phyloP scores from a whole-genome alignment of 2,113 vertebrate species.

The Xiphophorus hellerii region DNA sequence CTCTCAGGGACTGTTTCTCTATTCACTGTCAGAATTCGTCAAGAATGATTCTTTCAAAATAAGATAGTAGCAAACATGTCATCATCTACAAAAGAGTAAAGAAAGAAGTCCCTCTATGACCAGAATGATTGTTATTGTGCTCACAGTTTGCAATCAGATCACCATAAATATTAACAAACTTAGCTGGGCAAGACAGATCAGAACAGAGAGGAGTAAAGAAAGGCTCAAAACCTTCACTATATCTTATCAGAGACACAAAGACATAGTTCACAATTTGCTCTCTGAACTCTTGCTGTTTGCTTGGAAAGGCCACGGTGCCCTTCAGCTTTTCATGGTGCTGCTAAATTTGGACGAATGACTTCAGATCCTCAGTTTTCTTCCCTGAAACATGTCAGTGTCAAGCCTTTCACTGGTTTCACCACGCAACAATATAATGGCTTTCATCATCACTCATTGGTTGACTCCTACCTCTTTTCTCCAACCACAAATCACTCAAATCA shows the following conservation, averaged over 20 bases:
- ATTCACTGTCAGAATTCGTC: conserved; percentile 12
- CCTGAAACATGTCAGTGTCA: conserved; percentile 25
- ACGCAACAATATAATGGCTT: conserved; percentile 26
- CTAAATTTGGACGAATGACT: conserved; percentile 52
- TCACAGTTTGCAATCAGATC: not conserved
- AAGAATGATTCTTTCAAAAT: conserved; percentile 26
- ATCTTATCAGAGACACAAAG: not conserved
- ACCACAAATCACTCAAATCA: conserved; percentile 36
- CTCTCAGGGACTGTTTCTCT: conserved; percentile 32
- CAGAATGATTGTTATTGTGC: conserved; percentile 5
- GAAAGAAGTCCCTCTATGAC: conserved; percentile 10
- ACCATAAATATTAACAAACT: not conserved
- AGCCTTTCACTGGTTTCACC: not conserved
- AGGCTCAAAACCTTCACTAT: not conserved
- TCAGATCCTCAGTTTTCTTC: conserved; percentile 43
- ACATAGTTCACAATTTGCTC: not conserved
- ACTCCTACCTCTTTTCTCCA: conserved; percentile 29
- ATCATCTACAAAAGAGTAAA: conserved; percentile 16
- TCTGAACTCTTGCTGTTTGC: not conserved
- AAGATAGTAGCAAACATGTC: conserved; percentile 21
- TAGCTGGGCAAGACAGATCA: not conserved
- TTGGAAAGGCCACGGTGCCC: conserved; percentile 33
- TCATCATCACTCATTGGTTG: conserved; percentile 49
- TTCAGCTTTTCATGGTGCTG: conserved; percentile 31
- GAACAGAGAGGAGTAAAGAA: not conserved